These are phyloP conservation scores for Henricia sp. DNA, from an alignment of 53 echinoderm and acorn worm genomes.

Conservation along the genomic window DNA sequence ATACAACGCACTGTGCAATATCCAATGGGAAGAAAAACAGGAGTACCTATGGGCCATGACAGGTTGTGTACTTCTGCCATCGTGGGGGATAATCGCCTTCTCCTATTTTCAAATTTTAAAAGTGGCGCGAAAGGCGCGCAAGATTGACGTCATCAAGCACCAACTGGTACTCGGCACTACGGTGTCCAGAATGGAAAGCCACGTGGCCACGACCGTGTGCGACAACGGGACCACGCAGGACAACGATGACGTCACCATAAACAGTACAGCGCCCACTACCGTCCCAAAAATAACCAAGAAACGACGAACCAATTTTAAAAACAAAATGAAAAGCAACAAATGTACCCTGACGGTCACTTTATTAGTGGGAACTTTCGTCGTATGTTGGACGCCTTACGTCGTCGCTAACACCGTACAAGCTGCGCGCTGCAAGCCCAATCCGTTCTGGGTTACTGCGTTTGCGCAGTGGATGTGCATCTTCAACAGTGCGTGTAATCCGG, in stretches of 20 bases:
- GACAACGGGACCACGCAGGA: no score
- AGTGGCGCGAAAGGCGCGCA: slow-evolving; percentile 55
- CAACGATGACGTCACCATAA: background rate
- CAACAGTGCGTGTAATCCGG: slow-evolving; percentile 53
- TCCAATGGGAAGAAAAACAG: slow-evolving; percentile 54
- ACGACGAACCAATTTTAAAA: slow-evolving; percentile 6
- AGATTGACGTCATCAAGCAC: slow-evolving; percentile 17
- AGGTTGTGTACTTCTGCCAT: slow-evolving; percentile 12
- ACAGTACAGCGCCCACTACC: background rate
- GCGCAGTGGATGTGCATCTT: slow-evolving; percentile 62
- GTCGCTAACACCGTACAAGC: slow-evolving; percentile 3
- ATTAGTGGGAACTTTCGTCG: slow-evolving; percentile 48
- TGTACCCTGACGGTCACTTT: slow-evolving; percentile 48
- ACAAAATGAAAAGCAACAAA: slow-evolving; percentile 7
- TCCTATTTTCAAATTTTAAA: slow-evolving; percentile 41
- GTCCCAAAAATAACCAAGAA: background rate
- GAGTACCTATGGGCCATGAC: slow-evolving; percentile 33
- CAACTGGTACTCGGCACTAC: background rate
- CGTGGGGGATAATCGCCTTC: slow-evolving; percentile 10
- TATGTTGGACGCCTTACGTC: slow-evolving; percentile 62
- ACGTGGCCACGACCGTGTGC: no score
- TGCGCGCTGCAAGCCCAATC: background rate
- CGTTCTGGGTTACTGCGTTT: slow-evolving; percentile 29
- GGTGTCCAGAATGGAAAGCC: background rate
- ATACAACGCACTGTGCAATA: slow-evolving; percentile 42